Evolutionary conservation across 2,888 invertebrate species (phyloP).

Genomic region (Cantharis lateralis): DNA sequence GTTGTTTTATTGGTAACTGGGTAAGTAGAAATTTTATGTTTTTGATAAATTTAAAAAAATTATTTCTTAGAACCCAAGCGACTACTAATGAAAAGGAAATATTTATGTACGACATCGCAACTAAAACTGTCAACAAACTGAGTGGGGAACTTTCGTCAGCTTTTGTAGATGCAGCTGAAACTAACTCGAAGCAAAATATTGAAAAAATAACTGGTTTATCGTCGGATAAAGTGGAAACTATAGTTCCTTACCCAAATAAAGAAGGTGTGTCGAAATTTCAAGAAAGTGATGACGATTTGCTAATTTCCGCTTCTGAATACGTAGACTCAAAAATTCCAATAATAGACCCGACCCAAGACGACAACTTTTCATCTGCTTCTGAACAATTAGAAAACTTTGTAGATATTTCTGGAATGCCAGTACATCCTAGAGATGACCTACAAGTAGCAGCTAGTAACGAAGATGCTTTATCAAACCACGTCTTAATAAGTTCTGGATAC

Average conservation of each 20-base stretch:
- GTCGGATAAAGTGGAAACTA: conserved; percentile 47
- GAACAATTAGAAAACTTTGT: conserved; percentile 45
- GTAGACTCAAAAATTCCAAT: conserved; percentile 43
- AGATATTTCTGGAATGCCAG: conserved; percentile 40
- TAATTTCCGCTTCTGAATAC: conserved; percentile 41
- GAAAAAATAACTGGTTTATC: conserved; percentile 36
- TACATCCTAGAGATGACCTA: conserved; percentile 38
- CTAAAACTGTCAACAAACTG: conserved; percentile 75
- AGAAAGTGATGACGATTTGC: conserved; percentile 28
- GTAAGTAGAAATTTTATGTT: conserved; percentile 59
- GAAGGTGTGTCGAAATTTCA: conserved; percentile 12
- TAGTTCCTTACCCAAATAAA: conserved; percentile 40
- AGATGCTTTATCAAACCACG: conserved; percentile 12
- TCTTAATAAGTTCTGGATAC: conserved; percentile 42
- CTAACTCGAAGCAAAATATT: conserved; percentile 63
- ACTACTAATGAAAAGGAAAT: conserved; percentile 71
- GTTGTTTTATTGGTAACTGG: conserved; percentile 81
- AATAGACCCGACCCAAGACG: conserved; percentile 39
- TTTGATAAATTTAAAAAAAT: not conserved
- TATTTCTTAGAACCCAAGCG: conserved; percentile 34
- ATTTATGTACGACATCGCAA: conserved; percentile 82
- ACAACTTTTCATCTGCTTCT: conserved; percentile 42
- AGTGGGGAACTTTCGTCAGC: conserved; percentile 82
- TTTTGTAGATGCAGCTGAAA: conserved; percentile 86
- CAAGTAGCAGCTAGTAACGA: conserved; percentile 34